Conservation (phyloP, 2,113 vertebrate species). For the Percina caprodes region DNA sequence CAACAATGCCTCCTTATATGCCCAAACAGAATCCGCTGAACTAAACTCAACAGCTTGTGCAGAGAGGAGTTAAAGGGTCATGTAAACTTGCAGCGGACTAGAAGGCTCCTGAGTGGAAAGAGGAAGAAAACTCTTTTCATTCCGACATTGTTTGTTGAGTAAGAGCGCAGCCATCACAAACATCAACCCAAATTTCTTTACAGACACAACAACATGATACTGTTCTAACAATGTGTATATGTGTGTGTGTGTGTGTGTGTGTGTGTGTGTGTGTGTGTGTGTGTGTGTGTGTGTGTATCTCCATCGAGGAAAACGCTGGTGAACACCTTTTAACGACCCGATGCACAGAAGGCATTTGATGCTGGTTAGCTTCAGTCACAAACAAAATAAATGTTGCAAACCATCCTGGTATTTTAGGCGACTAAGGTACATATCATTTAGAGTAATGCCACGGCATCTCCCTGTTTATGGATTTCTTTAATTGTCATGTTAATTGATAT, state of each 20-base stretch:
- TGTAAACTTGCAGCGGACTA: conserved; percentile 80
- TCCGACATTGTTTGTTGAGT: conserved; percentile 71
- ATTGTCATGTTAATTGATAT: too few species aligned
- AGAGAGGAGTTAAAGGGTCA: conserved; percentile 82
- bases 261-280: conserved; percentile 44
- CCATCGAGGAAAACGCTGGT: conserved; percentile 39
- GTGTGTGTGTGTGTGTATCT: conserved; percentile 42
- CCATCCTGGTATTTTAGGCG: background rate
- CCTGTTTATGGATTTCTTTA: background rate
- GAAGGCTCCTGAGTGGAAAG: conserved; percentile 74
- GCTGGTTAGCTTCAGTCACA: conserved; percentile 19
- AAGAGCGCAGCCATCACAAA: conserved; percentile 79
- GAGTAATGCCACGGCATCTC: background rate
- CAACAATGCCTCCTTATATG: conserved; percentile 77
- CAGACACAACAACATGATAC: conserved; percentile 65
- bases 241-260: conserved; percentile 45
- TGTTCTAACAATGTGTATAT: conserved; percentile 47
- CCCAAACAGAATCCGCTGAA: conserved; percentile 76
- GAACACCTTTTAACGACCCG: conserved; percentile 42
- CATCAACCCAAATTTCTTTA: conserved; percentile 71
- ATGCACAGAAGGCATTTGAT: conserved; percentile 38
- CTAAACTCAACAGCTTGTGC: conserved; percentile 73
- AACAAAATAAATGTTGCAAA: conserved; percentile 7
- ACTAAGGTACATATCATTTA: background rate
- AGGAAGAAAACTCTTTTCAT: conserved; percentile 77